phyloP scores from a whole-genome alignment of 2,113 vertebrate genomes.

The Hippoglossus stenolepis region DNA sequence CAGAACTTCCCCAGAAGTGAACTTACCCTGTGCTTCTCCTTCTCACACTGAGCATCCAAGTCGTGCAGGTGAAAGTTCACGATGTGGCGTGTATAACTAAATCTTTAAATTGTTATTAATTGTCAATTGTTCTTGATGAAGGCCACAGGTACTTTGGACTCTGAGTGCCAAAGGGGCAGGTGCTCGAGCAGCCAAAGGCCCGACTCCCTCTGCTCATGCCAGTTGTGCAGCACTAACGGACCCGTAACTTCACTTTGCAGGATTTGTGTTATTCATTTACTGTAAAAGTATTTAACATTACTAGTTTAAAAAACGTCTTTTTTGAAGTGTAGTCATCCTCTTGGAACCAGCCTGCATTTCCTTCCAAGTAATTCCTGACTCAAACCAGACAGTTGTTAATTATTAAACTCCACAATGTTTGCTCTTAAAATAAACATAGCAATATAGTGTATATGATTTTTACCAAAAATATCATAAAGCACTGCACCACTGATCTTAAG shows the following conservation, averaged over 20 bases:
- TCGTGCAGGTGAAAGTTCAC: too few species aligned
- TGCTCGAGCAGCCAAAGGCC: too few species aligned
- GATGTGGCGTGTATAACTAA: neutral
- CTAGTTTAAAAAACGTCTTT: too few species aligned
- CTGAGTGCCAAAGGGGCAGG: too few species aligned
- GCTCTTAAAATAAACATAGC: neutral
- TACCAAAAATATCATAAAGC: constrained; percentile 21
- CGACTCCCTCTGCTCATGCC: neutral
- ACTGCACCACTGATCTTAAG: constrained; percentile 2
- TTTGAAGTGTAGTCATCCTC: neutral
- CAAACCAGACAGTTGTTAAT: neutral
- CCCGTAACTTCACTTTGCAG: neutral
- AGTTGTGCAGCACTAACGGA: neutral
- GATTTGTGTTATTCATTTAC: neutral
- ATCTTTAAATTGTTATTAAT: neutral
- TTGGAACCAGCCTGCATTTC: constrained; percentile 5
- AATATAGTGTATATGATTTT: neutral
- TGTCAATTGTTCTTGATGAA: neutral
- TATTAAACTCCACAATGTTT: neutral
- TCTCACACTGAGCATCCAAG: neutral
- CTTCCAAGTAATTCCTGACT: neutral
- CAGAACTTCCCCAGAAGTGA: too few species aligned
- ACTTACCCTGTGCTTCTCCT: neutral
- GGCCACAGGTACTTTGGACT: neutral
- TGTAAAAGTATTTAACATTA: too few species aligned